These are phyloP conservation scores for Lysandra bellargus DNA, from an alignment of 2,888 invertebrate species.

Conservation along the genomic window DNA sequence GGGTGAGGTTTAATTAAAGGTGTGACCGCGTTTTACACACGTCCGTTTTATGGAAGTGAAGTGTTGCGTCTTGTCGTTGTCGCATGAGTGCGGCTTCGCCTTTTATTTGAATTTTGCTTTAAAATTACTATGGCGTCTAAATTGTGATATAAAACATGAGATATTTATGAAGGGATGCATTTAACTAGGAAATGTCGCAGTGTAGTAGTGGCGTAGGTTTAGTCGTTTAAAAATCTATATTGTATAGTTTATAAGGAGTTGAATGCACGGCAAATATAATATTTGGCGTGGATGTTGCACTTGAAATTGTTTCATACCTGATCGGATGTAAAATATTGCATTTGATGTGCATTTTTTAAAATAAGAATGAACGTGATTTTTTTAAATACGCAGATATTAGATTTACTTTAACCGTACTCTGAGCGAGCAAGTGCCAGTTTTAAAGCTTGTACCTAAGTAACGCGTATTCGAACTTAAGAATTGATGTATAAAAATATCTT, in stretches of 20 bases:
- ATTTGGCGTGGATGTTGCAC: not conserved
- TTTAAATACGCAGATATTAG: not conserved
- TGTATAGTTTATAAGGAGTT: conserved; percentile 22
- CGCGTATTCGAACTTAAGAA: not conserved
- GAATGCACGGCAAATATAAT: conserved; percentile 18
- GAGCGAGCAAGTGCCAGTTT: not conserved
- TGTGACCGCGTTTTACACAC: too few relatives aligned
- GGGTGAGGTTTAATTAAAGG: too few relatives aligned
- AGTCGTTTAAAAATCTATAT: conserved; percentile 25
- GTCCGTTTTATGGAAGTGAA: too few relatives aligned
- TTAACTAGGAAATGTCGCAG: not conserved
- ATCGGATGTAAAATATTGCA: not conserved
- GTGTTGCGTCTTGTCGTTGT: too few relatives aligned
- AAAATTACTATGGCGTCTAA: not conserved
- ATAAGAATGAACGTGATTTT: conserved; percentile 22
- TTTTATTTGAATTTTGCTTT: not conserved
- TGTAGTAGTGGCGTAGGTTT: conserved; percentile 23
- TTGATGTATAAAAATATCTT: not conserved
- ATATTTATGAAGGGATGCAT: not conserved
- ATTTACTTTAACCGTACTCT: conserved; percentile 15
- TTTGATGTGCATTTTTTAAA: conserved; percentile 23
- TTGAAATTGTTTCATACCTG: not conserved
- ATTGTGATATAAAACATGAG: not conserved
- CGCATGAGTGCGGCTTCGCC: too few relatives aligned
- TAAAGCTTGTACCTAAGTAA: not conserved